These are phyloP conservation scores for Tinea semifulvella DNA, from an alignment of 2,888 invertebrate genomes.

Conservation along the genomic window DNA sequence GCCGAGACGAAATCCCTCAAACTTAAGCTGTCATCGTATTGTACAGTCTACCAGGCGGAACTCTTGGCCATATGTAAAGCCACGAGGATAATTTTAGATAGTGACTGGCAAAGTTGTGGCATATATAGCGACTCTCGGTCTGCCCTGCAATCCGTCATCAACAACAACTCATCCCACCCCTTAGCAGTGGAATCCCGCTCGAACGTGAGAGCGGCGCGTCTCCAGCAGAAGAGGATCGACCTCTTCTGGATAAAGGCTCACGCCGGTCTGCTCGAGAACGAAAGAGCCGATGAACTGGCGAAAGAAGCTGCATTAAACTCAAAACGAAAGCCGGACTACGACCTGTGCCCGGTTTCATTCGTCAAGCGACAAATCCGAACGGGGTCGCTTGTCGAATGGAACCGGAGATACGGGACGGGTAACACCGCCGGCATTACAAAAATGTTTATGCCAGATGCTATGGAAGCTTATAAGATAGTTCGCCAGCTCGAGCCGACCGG, in stretches of 20 bases:
- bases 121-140: slow-evolving; percentile 3
- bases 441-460: background rate
- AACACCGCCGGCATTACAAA: background rate
- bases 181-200: background rate
- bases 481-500: background rate
- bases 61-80: background rate
- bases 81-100: background rate
- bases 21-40: no score
- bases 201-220: no score
- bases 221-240: no score
- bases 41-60: no score
- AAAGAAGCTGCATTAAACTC: no score
- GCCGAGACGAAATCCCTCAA: no score
- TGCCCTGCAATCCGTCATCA: background rate
- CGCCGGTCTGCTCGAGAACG: background rate
- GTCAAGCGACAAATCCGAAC: no score
- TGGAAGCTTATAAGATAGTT: background rate
- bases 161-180: background rate
- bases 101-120: background rate
- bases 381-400: no score
- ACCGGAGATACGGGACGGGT: no score
- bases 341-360: no score
- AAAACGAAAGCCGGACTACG: no score
- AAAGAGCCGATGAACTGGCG: background rate
- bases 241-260: no score